Evolutionary conservation across 1,140 invertebrate species (phyloP), one percentile per base, ranked within the genome.

Genomic region (Carcinoscorpius rotundicauda): DNA sequence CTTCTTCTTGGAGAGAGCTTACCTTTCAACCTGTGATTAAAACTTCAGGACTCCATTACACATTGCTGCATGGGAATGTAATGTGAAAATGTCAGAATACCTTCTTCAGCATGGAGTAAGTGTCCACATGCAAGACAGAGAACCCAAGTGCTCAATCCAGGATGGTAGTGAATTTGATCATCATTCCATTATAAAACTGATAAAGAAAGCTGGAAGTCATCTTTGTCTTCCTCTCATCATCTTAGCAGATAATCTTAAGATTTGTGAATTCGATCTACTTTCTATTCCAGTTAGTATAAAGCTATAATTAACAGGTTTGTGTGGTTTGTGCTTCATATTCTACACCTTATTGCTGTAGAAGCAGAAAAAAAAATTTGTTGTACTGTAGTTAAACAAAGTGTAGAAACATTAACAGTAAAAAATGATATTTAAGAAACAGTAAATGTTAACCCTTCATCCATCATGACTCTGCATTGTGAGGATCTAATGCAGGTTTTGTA

Each of bases 21-120:
- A 93, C 75, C 78, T 93, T 5, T 87, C 86, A 1, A 82, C 82
- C 6, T 75, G 78, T 11, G 89, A 93, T 74, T 84, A 86, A 61
- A 89, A 93, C 76, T 81, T 83, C 6, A 80, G 88, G 63, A 93
- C 90, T 0, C 84, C 89, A 0, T 77, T 95, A 1, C 91, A 95
- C 71, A 80, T 92, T 57, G 90, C 91, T 6, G 85, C 87, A 53
- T 78, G 82, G 55, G 79, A 86, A 69, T 90, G 89, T 0, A 83
- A 88, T 68, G 58, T 83, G 0, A 71, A 81, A 3, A 79, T 89
- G 0, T 86, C 93, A 0, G 81, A 85, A 66, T 86, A 84, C 77
- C 77, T 96, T 6, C 76, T 96, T 29, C 80, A 83, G 56, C 83
- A 89, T 70, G 93, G 93, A 3, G 89, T 88, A 0, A 88, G 84